These are phyloP conservation scores for Capromys pilorides DNA, from an alignment of 2,797 vertebrate genomes.

Conservation along the genomic window DNA sequence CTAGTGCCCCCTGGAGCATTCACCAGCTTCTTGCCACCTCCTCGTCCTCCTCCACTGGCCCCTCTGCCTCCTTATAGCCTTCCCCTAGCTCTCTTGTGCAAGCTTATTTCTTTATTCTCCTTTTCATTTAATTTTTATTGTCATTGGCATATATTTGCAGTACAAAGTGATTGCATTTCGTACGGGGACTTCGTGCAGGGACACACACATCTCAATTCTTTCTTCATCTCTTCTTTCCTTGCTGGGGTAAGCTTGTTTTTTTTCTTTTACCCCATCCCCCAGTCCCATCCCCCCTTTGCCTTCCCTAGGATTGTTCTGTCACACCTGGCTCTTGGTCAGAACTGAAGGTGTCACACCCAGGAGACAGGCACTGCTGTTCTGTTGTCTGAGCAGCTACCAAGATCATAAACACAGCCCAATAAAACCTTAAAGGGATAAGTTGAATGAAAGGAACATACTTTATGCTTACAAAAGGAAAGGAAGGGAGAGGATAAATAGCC, in stretches of 20 bases:
- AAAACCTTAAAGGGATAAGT: neutral
- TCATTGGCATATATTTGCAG: neutral
- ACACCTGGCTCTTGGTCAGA: neutral
- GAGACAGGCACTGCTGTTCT: neutral
- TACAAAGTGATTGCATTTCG: neutral
- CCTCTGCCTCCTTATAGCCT: neutral
- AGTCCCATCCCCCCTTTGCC: neutral
- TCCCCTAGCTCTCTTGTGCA: neutral
- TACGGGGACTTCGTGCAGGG: neutral
- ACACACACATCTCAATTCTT: neutral
- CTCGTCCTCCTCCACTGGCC: neutral
- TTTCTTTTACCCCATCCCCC: neutral
- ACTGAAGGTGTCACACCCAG: neutral
- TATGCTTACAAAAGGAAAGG: neutral
- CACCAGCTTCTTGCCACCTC: neutral
- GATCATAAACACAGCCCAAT: neutral
- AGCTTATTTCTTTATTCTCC: neutral
- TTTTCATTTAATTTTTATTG: neutral
- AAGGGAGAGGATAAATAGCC: neutral
- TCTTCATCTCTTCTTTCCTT: neutral
- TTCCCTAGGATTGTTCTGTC: neutral
- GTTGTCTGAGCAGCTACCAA: neutral
- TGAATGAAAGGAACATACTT: neutral
- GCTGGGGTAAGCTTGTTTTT: neutral
- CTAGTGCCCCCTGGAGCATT: rapidly evolving